Percentiles rank a stretch among this genome's conserved stretches.
phyloP scores from a whole-genome alignment of 2,888 invertebrate genomes.

The Andrena hattorfiana region DNA sequence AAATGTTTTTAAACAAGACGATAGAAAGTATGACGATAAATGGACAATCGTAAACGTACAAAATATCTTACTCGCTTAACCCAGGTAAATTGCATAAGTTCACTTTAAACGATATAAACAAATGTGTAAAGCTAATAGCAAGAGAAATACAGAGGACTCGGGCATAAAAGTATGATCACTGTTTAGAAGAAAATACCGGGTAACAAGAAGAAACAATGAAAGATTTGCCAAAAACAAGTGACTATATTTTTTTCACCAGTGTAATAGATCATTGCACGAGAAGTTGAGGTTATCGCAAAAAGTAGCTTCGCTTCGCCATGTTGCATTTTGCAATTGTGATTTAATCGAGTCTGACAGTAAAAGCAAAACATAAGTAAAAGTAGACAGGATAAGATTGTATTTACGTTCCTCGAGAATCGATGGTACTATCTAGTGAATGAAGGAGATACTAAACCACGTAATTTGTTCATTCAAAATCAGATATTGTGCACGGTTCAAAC shows the following conservation, averaged over 20 bases:
- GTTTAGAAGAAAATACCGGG: background rate
- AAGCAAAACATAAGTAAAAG: slow-evolving; percentile 37
- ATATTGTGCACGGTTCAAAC: slow-evolving; percentile 21
- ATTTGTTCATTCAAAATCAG: slow-evolving; percentile 13
- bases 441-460: background rate
- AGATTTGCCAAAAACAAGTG: slow-evolving; percentile 40
- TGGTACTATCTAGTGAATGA: background rate
- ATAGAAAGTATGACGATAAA: background rate
- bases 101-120: slow-evolving; percentile 33
- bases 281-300: slow-evolving; percentile 67
- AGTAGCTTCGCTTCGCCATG: slow-evolving; percentile 66
- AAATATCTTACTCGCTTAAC: slow-evolving; percentile 1
- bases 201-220: slow-evolving; percentile 20
- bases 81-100: slow-evolving; percentile 10
- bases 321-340: slow-evolving; percentile 62
- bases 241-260: slow-evolving; percentile 18
- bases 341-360: slow-evolving; percentile 51
- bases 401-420: slow-evolving; percentile 1
- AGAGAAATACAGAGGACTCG: background rate
- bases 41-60: background rate
- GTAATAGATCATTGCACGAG: slow-evolving; percentile 10
- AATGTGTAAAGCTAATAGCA: slow-evolving; percentile 11
- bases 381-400: slow-evolving; percentile 1
- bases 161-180: slow-evolving; percentile 9
- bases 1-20: background rate